Evolutionary conservation across 2,888 invertebrate genomes (phyloP), one percentile per base, ranked within the genome.

Genomic region (Hirudinaria manillensis): DNA sequence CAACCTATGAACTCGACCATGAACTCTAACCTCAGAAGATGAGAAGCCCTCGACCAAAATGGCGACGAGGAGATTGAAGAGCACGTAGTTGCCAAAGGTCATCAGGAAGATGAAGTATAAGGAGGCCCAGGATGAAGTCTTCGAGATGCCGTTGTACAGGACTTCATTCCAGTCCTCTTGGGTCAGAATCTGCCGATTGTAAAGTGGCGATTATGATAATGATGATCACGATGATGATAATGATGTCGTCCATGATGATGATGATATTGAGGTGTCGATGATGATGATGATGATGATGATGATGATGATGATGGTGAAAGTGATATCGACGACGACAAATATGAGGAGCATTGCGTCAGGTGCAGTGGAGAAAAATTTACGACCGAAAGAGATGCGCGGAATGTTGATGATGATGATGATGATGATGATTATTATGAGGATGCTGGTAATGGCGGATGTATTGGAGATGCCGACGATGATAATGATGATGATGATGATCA

Each of bases 161-260:
- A 99, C 99, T 84, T 97, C 94, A 88, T 99, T 99, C 99, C 99
- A 99, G 88, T 99, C 99, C 88, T 99, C 99, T 88, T 99, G 99
- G 10, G 99, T 99, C 82, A 99, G 89, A 85, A 99, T 98, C 99
- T 99, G 88, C 21, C 21, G 45, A 24, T 34, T 13, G 19, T 4
- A 32, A 21, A 45, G 19, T 29, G 29, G 6, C 13, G 68, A 45
- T 45, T 2, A 1, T 7, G 45, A 45, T 10, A 16, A 16, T 61
- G 7, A 45, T 45, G 45, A 61, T 61, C 21, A 61, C n/a, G 61
- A 61, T 61, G 61, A 61, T 61, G 6, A n/a, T 61, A n/a, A 61
- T n/a, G 61, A n/a, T 61, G 61, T 21, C n/a, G 61, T 16, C n/a
- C 21, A 61, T 61, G 61, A 61, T 61, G 61, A 61, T 61, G 6